These are phyloP conservation scores for Cheirogaleus medius DNA, from an alignment of 2,113 vertebrate species.

Conservation along the genomic window DNA sequence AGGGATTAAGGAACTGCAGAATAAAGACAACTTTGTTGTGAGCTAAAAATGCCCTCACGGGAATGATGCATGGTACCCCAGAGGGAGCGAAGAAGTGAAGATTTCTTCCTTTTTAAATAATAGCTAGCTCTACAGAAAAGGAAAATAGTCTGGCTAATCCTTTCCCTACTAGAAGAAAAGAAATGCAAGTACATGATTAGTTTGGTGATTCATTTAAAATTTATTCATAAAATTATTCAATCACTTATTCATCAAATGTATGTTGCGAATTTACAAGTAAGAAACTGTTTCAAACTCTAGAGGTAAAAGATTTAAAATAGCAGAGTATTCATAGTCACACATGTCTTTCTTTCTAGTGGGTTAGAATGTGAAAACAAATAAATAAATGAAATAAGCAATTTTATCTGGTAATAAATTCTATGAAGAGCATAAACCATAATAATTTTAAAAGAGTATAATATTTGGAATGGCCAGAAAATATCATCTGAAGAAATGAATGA, in stretches of 20 bases:
- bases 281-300: neutral
- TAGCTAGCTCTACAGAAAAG: neutral
- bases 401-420: neutral
- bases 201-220: conserved; percentile 1
- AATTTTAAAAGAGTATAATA: neutral
- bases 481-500: neutral
- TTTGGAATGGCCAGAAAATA: neutral
- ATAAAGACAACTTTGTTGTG: conserved; percentile 54
- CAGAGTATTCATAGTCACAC: neutral
- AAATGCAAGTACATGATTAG: neutral
- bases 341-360: neutral
- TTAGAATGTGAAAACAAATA: neutral
- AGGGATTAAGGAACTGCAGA: neutral
- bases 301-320: conserved; percentile 1
- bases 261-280: neutral
- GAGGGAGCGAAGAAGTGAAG: neutral
- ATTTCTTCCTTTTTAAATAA: conserved; percentile 35
- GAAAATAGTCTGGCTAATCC: neutral
- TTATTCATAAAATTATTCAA: conserved; percentile 5
- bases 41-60: conserved; percentile 41
- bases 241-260: neutral
- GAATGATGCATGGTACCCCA: neutral
- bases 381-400: neutral
- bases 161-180: neutral
- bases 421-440: neutral